Evolutionary conservation across 64 coral and sea anemone genomes (phyloP).

Genomic region (Stylophora pistillata): DNA sequence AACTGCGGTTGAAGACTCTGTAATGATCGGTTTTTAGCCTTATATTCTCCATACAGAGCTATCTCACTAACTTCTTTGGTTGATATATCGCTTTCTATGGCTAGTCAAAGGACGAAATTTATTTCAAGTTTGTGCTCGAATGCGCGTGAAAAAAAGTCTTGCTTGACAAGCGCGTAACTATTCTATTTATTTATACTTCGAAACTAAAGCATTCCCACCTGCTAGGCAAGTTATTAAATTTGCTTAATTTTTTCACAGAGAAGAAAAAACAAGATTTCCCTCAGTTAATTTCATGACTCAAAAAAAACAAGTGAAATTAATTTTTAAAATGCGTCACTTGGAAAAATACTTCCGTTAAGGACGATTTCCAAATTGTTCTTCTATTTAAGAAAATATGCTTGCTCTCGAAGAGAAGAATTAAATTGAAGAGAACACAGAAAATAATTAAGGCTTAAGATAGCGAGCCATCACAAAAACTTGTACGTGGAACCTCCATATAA

Average conservation of each 20-base stretch:
- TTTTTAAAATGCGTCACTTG: conserved; percentile 17
- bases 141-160: neutral
- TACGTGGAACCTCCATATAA: neutral
- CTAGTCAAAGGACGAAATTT: neutral
- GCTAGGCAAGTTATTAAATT: conserved; percentile 1
- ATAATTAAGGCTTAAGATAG: neutral
- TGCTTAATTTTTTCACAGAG: neutral
- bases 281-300: neutral
- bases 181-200: neutral
- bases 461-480: too few relatives aligned
- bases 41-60: neutral
- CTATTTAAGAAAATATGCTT: neutral
- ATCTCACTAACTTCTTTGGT: neutral
- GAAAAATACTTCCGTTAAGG: neutral
- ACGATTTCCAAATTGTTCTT: neutral
- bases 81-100: neutral
- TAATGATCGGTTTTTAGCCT: neutral
- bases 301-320: conserved; percentile 17
- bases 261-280: neutral
- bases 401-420: neutral
- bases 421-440: neutral
- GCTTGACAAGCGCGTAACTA: neutral
- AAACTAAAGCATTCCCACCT: conserved; percentile 19
- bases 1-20: conserved; percentile 4
- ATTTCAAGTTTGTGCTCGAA: neutral